These are phyloP conservation scores for Lutjanus campechanus DNA, from an alignment of 2,797 vertebrate species.

Conservation along the genomic window DNA sequence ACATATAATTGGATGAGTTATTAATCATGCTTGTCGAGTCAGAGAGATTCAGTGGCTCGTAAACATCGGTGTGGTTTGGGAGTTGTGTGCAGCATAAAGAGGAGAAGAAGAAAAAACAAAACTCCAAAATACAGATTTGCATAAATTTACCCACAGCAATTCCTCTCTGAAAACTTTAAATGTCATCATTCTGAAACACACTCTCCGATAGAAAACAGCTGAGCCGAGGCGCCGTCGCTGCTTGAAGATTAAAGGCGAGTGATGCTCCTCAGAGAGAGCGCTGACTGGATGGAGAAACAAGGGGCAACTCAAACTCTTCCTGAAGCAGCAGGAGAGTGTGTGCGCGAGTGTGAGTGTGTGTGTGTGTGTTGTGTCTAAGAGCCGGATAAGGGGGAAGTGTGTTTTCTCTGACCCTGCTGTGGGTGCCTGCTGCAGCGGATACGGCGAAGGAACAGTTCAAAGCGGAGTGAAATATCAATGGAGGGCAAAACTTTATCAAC, in stretches of 20 bases:
- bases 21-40: conserved; percentile 52
- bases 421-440: conserved; percentile 62
- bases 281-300: conserved; percentile 44
- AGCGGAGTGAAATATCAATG: conserved; percentile 52
- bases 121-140: conserved; percentile 46
- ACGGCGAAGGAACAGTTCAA: conserved; percentile 56
- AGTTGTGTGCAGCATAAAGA: conserved; percentile 22
- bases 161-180: conserved; percentile 54
- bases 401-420: conserved; percentile 69
- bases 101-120: not conserved
- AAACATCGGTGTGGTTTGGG: conserved; percentile 29
- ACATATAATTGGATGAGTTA: conserved; percentile 47
- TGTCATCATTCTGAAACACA: conserved; percentile 61
- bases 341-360: conserved; percentile 41
- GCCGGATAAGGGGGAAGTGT: conserved; percentile 64
- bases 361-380: conserved; percentile 46
- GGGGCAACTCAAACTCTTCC: conserved; percentile 36
- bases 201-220: conserved; percentile 58
- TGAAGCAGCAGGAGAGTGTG: conserved; percentile 47
- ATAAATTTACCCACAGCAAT: conserved; percentile 42
- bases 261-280: conserved; percentile 44
- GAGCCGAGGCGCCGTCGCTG: conserved; percentile 50
- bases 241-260: conserved; percentile 59
- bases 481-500: conserved; percentile 58
- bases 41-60: conserved; percentile 29